Base-by-base conservation (phyloP, 2,888 invertebrate species). In the Xestobium rufovillosum region DNA sequence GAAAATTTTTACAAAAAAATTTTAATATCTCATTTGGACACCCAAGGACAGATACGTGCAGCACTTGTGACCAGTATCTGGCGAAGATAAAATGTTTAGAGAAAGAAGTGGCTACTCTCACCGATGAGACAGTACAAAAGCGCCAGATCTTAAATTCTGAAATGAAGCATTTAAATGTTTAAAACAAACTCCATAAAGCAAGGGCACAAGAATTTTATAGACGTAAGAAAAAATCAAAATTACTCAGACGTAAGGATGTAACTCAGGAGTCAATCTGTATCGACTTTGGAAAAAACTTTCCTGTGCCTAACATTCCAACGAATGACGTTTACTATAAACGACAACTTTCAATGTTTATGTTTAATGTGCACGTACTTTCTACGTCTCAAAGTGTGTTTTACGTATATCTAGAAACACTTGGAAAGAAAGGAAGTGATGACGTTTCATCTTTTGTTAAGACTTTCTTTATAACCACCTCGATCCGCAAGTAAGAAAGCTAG, bases 281-380 rank as follows among this genome's bases (percentile, higher is more conserved):
- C 23, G n/a, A 19, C n/a, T 19, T 19, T 19, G 23, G n/a, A n/a
- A 19, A 19, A 19, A 19, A 19, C 23, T 19, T 19, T 19, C 23
- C 23, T 6, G 6, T 45, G 38, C 48, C 48, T 34, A 56, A 55
- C 43, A 49, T 51, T 14, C 38, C 47, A 29, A 51, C 50, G 28
- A 55, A 53, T 36, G 48, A 55, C 38, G 47, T 50, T 6, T 49
- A 48, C 38, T 42, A 49, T 34, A 48, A 48, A 43, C 34, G 48
- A 32, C 48, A 51, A 36, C 39, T 50, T 15, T 38, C 45, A n/a
- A 26, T 48, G 14, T 38, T 48, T 45, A 4, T 33, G 19, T 51
- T 55, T 43, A 55, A 53, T 41, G 39, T 53, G 13, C 48, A 49
- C 36, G 39, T 38, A 23, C 36, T 51, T 29, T 39, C 48, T 31